Conservation (phyloP, 2,888 invertebrate genomes). For the Urechis unicinctus region DNA sequence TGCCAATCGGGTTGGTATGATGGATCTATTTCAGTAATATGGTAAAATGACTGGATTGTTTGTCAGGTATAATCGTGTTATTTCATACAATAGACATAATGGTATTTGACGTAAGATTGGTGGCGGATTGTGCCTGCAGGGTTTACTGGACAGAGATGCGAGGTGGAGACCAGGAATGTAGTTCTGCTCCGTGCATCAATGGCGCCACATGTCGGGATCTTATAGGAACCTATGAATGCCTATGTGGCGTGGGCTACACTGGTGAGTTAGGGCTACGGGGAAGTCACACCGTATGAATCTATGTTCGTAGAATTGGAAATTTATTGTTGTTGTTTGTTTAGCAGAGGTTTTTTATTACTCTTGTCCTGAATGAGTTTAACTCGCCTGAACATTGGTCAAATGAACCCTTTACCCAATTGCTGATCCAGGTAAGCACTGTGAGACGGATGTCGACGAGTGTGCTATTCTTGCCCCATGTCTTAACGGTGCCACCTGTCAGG, state of each 20-base stretch:
- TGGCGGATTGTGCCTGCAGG: no score
- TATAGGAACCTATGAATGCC: slow-evolving; percentile 2
- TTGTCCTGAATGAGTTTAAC: slow-evolving; percentile 5
- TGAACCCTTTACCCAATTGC: slow-evolving; percentile 21
- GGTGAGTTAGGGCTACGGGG: no score
- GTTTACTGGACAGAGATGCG: slow-evolving; percentile 17
- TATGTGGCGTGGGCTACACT: not conserved
- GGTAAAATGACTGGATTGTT: no score
- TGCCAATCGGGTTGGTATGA: not conserved
- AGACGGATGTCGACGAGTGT: slow-evolving; percentile 10
- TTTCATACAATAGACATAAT: no score
- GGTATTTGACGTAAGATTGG: no score
- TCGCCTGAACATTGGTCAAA: slow-evolving; percentile 1
- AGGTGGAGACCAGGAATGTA: slow-evolving; percentile 27
- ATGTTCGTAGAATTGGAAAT: slow-evolving; percentile 26
- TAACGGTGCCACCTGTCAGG: slow-evolving; percentile 24
- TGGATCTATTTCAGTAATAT: not conserved
- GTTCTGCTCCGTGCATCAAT: slow-evolving; percentile 53
- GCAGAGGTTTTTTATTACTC: slow-evolving; percentile 1
- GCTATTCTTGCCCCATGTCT: slow-evolving; percentile 18
- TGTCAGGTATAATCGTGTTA: no score
- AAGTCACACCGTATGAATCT: no score
- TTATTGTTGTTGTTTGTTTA: not conserved
- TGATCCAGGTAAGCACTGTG: slow-evolving; percentile 18
- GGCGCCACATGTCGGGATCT: slow-evolving; percentile 63